Percentiles rank a stretch among this genome's conserved stretches.
phyloP scores from a whole-genome alignment of 92 coral and sea anemone species.

The Scolanthus callimorphus region DNA sequence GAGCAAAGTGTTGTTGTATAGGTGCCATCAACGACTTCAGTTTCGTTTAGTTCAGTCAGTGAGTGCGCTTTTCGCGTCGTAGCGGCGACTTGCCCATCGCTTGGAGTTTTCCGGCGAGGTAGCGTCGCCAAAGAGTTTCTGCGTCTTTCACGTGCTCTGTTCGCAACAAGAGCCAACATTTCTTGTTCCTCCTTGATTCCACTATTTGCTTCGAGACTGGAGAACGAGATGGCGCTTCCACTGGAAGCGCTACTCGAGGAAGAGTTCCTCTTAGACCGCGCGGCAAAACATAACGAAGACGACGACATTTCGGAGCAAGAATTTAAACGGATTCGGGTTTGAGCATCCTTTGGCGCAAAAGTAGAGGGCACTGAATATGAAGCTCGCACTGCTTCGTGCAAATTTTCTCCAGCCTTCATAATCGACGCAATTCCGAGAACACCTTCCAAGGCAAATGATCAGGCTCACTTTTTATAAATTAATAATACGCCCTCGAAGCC shows the following conservation, averaged over 20 bases:
- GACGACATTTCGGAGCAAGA: background rate
- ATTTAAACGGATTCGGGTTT: background rate
- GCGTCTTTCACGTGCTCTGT: conserved; percentile 7
- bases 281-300: background rate
- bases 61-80: conserved; percentile 2
- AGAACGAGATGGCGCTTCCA: background rate
- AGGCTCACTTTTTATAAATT: no score
- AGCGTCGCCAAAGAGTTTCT: conserved; percentile 7
- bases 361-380: no score
- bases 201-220: background rate
- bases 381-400: no score
- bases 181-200: background rate
- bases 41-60: conserved; percentile 3
- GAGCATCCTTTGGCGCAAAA: no score
- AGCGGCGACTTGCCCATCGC: background rate
- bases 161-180: background rate
- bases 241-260: background rate
- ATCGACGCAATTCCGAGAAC: no score
- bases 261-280: background rate
- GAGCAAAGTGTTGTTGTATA: conserved; percentile 23
- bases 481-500: no score
- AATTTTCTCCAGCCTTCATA: no score
- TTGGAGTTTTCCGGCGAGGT: background rate
- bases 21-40: conserved; percentile 19
- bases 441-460: no score